Conservation (phyloP, 2,888 invertebrate genomes). For the Drosophila prolongata region DNA sequence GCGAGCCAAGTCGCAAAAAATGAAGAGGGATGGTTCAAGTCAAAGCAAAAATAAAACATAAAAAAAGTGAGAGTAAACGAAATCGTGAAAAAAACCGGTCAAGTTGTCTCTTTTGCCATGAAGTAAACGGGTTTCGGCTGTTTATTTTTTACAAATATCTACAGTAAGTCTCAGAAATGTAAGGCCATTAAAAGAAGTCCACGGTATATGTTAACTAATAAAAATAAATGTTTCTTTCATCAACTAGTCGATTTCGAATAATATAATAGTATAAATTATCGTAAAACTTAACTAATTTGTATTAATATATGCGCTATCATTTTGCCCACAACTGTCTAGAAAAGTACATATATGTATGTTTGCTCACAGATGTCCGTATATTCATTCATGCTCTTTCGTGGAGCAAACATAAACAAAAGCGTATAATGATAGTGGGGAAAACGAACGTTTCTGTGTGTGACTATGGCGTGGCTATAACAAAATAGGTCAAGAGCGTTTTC, state of each 20-base stretch:
- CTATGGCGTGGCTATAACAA: constrained; percentile 26
- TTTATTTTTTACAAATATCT: constrained; percentile 5
- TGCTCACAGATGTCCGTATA: constrained; percentile 3
- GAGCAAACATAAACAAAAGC: constrained; percentile 52
- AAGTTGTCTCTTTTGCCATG: constrained; percentile 60
- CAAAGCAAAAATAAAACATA: constrained; percentile 22
- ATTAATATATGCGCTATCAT: neutral
- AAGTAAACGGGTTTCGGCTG: constrained; percentile 70
- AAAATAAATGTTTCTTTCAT: too few species aligned
- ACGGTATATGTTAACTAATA: too few species aligned
- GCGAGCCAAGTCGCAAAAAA: constrained; percentile 27
- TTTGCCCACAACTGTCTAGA: constrained; percentile 6
- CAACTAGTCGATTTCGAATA: too few species aligned
- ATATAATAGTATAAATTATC: neutral
- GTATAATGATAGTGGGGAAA: constrained; percentile 49
- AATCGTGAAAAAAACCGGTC: constrained; percentile 46
- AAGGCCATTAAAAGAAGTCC: neutral
- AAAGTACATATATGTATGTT: neutral
- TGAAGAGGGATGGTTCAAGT: constrained; percentile 1
- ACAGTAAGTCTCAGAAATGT: constrained; percentile 12
- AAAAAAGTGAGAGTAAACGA: constrained; percentile 62
- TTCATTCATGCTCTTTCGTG: constrained; percentile 36
- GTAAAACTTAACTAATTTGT: neutral
- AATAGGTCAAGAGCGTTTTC: constrained; percentile 69
- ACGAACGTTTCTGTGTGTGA: constrained; percentile 10